These are phyloP conservation scores for Mandrillus leucophaeus DNA, from an alignment of 2,113 vertebrate species.

Conservation along the genomic window DNA sequence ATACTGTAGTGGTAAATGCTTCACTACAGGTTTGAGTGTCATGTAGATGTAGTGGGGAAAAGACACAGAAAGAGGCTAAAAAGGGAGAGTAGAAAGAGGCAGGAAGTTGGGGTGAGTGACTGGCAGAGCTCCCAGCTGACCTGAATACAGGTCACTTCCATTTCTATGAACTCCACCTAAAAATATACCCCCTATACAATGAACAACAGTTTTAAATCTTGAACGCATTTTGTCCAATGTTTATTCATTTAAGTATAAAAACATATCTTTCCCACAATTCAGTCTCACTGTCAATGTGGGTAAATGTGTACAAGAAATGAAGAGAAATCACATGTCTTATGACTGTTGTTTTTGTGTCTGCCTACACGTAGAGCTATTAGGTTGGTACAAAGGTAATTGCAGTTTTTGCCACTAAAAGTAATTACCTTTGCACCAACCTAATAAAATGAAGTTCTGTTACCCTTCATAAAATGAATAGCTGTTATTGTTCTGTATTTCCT, in stretches of 20 bases:
- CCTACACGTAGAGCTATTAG: not conserved
- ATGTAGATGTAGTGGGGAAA: not conserved
- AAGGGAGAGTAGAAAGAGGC: not conserved
- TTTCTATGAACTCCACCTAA: not conserved
- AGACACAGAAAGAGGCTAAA: not conserved
- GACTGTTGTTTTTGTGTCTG: not conserved
- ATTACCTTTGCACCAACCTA: no score
- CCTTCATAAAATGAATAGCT: conserved; percentile 42
- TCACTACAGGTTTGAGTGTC: not conserved
- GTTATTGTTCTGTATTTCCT: not conserved
- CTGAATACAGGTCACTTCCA: not conserved
- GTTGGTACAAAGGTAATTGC: no score
- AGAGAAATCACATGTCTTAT: not conserved
- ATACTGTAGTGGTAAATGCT: not conserved
- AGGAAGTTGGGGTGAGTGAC: not conserved
- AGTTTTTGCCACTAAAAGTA: no score
- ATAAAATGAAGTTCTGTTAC: not conserved
- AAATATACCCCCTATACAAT: not conserved
- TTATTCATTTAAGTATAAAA: not conserved
- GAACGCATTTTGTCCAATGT: not conserved
- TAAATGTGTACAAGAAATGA: conserved; percentile 30
- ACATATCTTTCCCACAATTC: not conserved
- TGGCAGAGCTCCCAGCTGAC: not conserved
- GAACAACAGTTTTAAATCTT: not conserved
- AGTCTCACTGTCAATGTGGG: not conserved